These are phyloP conservation scores for Pithys albifrons DNA, from an alignment of 2,113 vertebrate species.

Conservation along the genomic window DNA sequence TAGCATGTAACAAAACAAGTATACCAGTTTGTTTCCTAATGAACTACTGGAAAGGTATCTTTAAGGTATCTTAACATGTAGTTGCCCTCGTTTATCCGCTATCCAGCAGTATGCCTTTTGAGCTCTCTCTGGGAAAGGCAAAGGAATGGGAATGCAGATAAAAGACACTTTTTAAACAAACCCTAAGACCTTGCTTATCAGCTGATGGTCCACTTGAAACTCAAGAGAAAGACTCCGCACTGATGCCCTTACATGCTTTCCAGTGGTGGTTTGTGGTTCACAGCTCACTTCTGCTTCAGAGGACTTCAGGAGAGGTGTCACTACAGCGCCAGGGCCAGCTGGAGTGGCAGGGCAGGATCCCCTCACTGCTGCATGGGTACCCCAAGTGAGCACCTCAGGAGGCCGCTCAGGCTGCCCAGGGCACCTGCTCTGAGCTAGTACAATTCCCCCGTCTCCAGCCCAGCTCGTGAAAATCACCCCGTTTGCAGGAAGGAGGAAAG, in stretches of 20 bases:
- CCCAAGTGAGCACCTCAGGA: not conserved
- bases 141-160: not conserved
- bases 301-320: not conserved
- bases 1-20: not conserved
- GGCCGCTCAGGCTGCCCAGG: not conserved
- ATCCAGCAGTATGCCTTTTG: not conserved
- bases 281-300: not conserved
- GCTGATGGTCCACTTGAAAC: not conserved
- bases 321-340: not conserved
- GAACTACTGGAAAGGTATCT: not conserved
- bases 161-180: not conserved
- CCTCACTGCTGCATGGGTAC: not conserved
- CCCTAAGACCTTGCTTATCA: not conserved
- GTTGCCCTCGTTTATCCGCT: not conserved
- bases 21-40: not conserved
- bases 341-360: fast-evolving
- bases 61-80: not conserved
- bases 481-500: not conserved
- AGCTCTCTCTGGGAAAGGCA: not conserved
- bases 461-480: fast-evolving
- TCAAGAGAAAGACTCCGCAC: not conserved
- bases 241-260: not conserved
- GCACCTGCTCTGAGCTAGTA: not conserved
- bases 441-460: not conserved
- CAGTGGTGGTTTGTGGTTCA: not conserved